Evolutionary conservation across 2,888 invertebrate species (phyloP).

Genomic region (Steinernema hermaphroditum): DNA sequence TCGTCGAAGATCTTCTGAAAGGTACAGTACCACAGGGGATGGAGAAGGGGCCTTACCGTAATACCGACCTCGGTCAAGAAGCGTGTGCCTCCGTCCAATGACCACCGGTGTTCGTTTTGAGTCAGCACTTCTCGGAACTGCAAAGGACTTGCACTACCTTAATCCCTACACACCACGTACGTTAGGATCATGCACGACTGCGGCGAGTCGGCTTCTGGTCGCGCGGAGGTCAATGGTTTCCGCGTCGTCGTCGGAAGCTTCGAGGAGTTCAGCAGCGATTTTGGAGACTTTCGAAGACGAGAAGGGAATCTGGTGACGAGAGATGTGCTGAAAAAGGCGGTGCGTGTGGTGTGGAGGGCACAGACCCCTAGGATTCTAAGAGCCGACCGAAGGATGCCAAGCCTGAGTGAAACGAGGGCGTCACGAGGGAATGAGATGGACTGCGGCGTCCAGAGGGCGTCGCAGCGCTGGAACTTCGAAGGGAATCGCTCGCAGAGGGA

Average conservation of each 20-base stretch:
- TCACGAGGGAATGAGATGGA: not conserved
- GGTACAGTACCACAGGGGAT: not conserved
- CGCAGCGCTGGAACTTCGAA: constrained; percentile 15
- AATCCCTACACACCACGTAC: not conserved
- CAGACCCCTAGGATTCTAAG: not conserved
- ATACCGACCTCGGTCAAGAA: constrained; percentile 40
- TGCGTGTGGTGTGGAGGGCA: not conserved
- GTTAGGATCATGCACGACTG: not conserved
- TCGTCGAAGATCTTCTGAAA: constrained; percentile 42
- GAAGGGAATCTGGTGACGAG: not conserved
- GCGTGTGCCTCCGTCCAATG: constrained; percentile 43
- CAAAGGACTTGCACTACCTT: constrained; percentile 9
- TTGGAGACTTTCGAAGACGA: not conserved
- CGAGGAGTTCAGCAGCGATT: not conserved
- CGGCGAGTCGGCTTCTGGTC: not conserved
- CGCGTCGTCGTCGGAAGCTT: not conserved
- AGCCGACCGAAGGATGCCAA: not conserved
- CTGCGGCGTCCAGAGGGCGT: not conserved
- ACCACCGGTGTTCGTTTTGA: constrained; percentile 35
- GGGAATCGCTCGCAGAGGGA: constrained; percentile 20
- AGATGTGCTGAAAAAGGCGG: not conserved
- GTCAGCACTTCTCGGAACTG: constrained; percentile 39
- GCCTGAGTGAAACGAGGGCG: not conserved
- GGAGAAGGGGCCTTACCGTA: constrained; percentile 25
- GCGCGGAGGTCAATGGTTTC: not conserved